Evolutionary conservation across 2,888 invertebrate genomes (phyloP).

Genomic region (Euzophera pinguis): DNA sequence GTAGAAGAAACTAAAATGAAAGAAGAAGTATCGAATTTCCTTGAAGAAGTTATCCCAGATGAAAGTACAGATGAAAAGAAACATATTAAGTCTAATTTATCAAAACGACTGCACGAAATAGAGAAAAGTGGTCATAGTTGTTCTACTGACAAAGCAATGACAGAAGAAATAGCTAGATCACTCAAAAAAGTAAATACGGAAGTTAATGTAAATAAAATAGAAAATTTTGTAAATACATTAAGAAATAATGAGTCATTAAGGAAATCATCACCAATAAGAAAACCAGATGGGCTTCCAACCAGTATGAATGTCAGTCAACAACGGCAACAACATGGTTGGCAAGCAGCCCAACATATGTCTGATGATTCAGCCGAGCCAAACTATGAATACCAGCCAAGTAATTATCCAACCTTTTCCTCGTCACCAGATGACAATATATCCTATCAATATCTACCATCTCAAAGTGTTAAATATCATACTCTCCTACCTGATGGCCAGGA

Average conservation of each 20-base stretch:
- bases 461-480: background rate
- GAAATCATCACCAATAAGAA: slow-evolving; percentile 21
- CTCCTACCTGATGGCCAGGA: background rate
- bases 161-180: slow-evolving; percentile 34
- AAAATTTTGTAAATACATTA: slow-evolving; percentile 38
- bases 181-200: slow-evolving; percentile 36
- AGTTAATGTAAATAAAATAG: slow-evolving; percentile 26
- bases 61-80: slow-evolving; percentile 18
- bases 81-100: slow-evolving; percentile 33
- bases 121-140: slow-evolving; percentile 37
- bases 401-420: background rate
- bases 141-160: slow-evolving; percentile 40
- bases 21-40: slow-evolving; percentile 33
- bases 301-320: slow-evolving; percentile 1
- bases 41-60: slow-evolving; percentile 31
- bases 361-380: background rate
- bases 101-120: slow-evolving; percentile 43
- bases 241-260: slow-evolving; percentile 33
- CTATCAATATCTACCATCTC: background rate
- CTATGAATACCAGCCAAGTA: background rate
- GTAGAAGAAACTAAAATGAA: slow-evolving; percentile 34
- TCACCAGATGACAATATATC: background rate
- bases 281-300: background rate
- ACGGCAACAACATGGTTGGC: background rate
- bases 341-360: background rate